Evolutionary conservation across 2,888 invertebrate species (phyloP).

Genomic region (Allolobophora icterica): DNA sequence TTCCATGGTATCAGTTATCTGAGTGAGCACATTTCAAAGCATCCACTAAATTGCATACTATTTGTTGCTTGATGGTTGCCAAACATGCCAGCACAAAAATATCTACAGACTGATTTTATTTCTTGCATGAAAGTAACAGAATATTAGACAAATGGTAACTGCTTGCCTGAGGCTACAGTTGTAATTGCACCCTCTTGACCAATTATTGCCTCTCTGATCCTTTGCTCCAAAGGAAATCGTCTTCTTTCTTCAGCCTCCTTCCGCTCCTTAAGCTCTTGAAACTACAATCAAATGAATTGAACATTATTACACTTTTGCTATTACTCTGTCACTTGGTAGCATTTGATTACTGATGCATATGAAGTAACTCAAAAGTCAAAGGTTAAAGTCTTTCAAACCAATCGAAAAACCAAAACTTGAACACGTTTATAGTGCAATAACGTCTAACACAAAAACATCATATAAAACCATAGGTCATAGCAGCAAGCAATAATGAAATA

Average conservation of each 20-base stretch:
- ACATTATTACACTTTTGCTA: not conserved
- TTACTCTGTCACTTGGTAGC: not conserved
- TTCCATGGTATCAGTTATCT: too few relatives aligned
- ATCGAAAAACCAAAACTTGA: not conserved
- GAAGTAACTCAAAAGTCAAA: not conserved
- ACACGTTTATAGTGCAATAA: not conserved
- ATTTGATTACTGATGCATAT: not conserved
- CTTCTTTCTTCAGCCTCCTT: slow-evolving; percentile 80
- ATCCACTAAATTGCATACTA: too few relatives aligned
- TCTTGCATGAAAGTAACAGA: not conserved
- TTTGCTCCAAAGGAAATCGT: slow-evolving; percentile 81
- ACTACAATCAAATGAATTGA: slow-evolving; percentile 37
- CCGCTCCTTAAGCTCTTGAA: slow-evolving; percentile 68
- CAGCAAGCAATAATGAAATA: not conserved
- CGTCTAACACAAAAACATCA: not conserved
- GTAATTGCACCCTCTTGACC: slow-evolving; percentile 75
- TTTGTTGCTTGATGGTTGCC: too few relatives aligned
- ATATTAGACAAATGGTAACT: not conserved
- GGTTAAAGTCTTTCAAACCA: not conserved
- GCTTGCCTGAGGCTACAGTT: slow-evolving; percentile 52
- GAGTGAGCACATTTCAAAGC: too few relatives aligned
- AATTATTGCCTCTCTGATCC: slow-evolving; percentile 81
- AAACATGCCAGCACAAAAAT: not conserved
- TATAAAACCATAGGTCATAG: not conserved
- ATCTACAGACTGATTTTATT: not conserved